These are phyloP conservation scores for Prostheceraeus crozeri DNA, from an alignment of 2,888 invertebrate genomes.

Conservation along the genomic window DNA sequence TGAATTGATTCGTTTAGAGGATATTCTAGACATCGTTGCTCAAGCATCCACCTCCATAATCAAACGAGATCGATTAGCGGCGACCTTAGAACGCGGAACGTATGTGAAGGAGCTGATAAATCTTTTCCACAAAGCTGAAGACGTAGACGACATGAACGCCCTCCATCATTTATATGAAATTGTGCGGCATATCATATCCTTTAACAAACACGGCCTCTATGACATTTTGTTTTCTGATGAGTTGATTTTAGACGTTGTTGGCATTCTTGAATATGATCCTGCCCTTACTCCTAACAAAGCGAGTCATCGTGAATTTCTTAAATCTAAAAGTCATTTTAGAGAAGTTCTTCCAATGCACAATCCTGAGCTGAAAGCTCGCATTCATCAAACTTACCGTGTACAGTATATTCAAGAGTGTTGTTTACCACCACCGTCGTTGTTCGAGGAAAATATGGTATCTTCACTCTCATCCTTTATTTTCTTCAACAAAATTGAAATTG, in stretches of 20 bases:
- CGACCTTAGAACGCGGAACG: constrained; percentile 82
- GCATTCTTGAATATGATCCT: constrained; percentile 95
- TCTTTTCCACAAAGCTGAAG: constrained; percentile 79
- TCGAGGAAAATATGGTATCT: constrained; percentile 96
- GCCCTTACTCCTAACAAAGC: constrained; percentile 66
- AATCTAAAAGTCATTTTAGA: constrained; percentile 69
- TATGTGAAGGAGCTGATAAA: constrained; percentile 89
- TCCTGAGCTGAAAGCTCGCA: constrained; percentile 86
- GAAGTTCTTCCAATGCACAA: constrained; percentile 82
- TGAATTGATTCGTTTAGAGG: constrained; percentile 82
- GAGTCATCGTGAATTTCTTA: constrained; percentile 85
- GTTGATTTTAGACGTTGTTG: constrained; percentile 69
- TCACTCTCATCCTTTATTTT: constrained; percentile 96
- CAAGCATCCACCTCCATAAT: constrained; percentile 70
- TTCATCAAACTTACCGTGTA: constrained; percentile 97
- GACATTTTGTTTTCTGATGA: constrained; percentile 86
- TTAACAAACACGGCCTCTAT: constrained; percentile 91
- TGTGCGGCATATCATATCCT: constrained; percentile 92
- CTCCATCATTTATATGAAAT: constrained; percentile 90
- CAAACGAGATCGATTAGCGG: constrained; percentile 84
- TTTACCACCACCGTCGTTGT: constrained; percentile 92
- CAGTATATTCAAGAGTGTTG: constrained; percentile 97
- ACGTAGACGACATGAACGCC: constrained; percentile 78
- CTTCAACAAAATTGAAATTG: constrained; percentile 99
- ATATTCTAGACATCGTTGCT: constrained; percentile 70